Base-by-base conservation (phyloP, 2,113 vertebrate species). In the Hylia prasina region DNA sequence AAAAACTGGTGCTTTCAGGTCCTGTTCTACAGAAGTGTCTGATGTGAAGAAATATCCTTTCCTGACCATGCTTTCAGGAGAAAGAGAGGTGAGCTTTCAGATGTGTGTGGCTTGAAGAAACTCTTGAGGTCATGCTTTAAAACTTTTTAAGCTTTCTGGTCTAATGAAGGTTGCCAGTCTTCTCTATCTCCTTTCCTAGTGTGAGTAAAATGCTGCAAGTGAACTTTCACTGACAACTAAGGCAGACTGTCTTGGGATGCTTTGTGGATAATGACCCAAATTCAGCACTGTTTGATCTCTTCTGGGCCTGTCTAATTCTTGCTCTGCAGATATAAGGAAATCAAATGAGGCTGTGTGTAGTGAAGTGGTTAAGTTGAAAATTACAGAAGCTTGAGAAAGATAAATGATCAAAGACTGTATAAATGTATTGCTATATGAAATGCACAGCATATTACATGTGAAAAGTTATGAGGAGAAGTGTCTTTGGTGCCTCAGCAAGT, bases 251-350 rank as follows among this genome's bases (percentile, higher is more conserved):
- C 87, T 92, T 89, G 82, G 71, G 94, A 80, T 65, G n/a, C 54
- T 86, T 61, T 77, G 50, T 66, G 63, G 50, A 45, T 80, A 61
- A 65, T 88, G 87, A 93, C 58, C 78, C 82, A 91, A 90, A 93
- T 93, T 90, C 78, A 91, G 75, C 44, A 50, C 63, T 58, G 37
- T 94, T 88, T 86, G 64, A 86, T 89, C 78, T 94, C 23, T 87
- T 95, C 39, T 94, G 45, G 45, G 84, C 47, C 53, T 47, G 25
- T 63, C 65, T 93, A 66, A 75, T 91, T 91, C 83, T 73, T 95
- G 27, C 70, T 73, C 48, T 94, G 85, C 39, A 66, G 63, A 77
- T 45, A 47, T 3, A 58, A 80, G 30, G 60, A 77, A 91, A 80
- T 71, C 28, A 92, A 94, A 88, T 72, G 71, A 85, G 58, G 68